Evolutionary conservation across 2,113 vertebrate species (phyloP).

Genomic region (Gulo gulo): DNA sequence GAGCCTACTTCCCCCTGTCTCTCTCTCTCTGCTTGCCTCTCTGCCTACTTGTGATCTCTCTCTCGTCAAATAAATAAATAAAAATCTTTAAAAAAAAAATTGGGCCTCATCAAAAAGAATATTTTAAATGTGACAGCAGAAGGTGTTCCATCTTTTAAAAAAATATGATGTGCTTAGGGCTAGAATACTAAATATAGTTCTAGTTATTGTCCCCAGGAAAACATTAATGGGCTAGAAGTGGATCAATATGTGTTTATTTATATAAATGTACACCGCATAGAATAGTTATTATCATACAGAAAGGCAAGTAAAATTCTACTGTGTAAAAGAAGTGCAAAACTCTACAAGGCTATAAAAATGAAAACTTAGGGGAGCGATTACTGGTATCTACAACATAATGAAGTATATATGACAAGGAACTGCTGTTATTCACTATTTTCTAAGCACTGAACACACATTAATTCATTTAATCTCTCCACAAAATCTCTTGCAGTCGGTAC

Average conservation of each 20-base stretch:
- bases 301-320: background rate
- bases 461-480: background rate
- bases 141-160: background rate
- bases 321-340: background rate
- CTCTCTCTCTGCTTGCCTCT: too few relatives aligned
- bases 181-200: conserved; percentile 7
- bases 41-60: too few relatives aligned
- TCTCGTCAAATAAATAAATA: too few relatives aligned
- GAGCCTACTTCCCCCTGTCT: too few relatives aligned
- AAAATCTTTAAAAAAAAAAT: background rate
- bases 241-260: background rate
- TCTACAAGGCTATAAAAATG: background rate
- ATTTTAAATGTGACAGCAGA: conserved; percentile 9
- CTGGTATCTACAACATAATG: background rate
- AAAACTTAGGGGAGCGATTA: background rate
- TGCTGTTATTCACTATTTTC: background rate
- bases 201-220: background rate
- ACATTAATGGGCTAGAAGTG: background rate
- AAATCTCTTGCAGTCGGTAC: background rate
- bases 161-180: background rate
- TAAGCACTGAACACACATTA: background rate
- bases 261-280: background rate
- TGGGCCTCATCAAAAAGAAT: background rate
- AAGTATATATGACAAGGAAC: background rate
- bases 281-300: background rate